phyloP scores from a whole-genome alignment of 2,888 invertebrate species.

The Acrocyrtus sp. region DNA sequence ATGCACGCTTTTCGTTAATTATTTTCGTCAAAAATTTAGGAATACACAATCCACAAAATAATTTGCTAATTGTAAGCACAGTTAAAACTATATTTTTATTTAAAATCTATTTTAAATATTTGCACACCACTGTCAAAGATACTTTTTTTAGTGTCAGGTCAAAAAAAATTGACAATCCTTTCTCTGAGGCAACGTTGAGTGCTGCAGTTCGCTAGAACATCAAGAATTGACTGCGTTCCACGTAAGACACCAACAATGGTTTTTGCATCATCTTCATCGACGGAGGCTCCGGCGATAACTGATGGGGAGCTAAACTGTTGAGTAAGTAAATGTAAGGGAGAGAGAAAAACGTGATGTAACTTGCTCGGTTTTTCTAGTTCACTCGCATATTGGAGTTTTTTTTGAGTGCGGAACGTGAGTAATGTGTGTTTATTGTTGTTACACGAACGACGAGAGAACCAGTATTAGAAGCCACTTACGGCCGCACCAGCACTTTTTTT shows the following conservation, averaged over 20 bases:
- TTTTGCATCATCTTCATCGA: constrained; percentile 55
- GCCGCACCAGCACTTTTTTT: constrained; percentile 39
- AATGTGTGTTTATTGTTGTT: constrained; percentile 36
- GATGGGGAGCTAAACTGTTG: constrained; percentile 49
- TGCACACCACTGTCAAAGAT: too few species aligned
- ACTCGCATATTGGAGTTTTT: constrained; percentile 21
- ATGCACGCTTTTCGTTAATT: too few species aligned
- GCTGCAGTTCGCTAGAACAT: too few species aligned
- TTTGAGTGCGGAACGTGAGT: not conserved
- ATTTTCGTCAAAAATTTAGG: too few species aligned
- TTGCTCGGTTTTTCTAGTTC: constrained; percentile 46
- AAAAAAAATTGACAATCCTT: too few species aligned
- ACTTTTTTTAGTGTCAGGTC: too few species aligned
- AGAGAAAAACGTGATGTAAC: constrained; percentile 48
- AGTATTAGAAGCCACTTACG: constrained; percentile 26
- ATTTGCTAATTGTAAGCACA: too few species aligned
- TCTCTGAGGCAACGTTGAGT: too few species aligned
- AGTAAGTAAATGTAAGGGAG: constrained; percentile 53
- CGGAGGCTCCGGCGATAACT: constrained; percentile 53
- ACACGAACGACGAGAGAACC: constrained; percentile 39
- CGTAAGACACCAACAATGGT: constrained; percentile 56
- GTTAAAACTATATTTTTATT: too few species aligned
- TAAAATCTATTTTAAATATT: too few species aligned
- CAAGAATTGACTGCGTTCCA: constrained; percentile 35
- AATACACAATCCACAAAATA: too few species aligned